Evolutionary conservation across 2,888 invertebrate species (phyloP).

Genomic region (Megaustenia siamemsis): DNA sequence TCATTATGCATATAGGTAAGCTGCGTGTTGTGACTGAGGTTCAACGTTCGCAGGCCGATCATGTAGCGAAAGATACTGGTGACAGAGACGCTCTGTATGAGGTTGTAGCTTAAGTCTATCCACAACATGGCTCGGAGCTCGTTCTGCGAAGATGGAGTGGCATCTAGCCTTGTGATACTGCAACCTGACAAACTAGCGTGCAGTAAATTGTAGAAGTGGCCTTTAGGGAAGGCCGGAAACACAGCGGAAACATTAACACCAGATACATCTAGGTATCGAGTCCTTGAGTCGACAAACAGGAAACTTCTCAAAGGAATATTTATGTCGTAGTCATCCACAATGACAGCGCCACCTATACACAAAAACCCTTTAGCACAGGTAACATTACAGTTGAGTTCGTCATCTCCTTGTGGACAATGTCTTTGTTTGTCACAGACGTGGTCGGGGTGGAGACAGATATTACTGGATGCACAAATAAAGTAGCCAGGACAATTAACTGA

Average conservation of each 20-base stretch:
- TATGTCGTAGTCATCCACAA: not conserved
- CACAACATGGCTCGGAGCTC: slow-evolving; percentile 1
- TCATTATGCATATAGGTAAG: slow-evolving; percentile 13
- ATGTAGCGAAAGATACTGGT: slow-evolving; percentile 31
- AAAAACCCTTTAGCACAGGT: slow-evolving; percentile 22
- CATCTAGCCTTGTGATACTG: not conserved
- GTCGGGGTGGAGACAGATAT: slow-evolving; percentile 43
- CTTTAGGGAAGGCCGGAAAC: slow-evolving; percentile 3
- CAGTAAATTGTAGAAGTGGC: not conserved
- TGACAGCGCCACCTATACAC: slow-evolving; percentile 29
- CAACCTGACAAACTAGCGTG: slow-evolving; percentile 3
- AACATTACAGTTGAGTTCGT: slow-evolving; percentile 38
- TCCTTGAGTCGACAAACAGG: slow-evolving; percentile 7
- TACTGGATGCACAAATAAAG: slow-evolving; percentile 1
- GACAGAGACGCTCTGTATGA: slow-evolving; percentile 14
- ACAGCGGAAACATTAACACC: slow-evolving; percentile 30
- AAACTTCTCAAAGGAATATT: not conserved
- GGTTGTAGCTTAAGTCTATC: slow-evolving; percentile 30
- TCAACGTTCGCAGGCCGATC: not conserved
- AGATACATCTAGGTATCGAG: slow-evolving; percentile 30
- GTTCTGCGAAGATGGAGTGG: not conserved
- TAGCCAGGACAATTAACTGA: slow-evolving; percentile 15
- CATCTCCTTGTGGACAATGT: slow-evolving; percentile 40
- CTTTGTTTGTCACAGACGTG: slow-evolving; percentile 26
- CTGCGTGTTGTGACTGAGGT: not conserved